Evolutionary conservation across 2,113 vertebrate genomes (phyloP).

Genomic region (Percina caprodes): DNA sequence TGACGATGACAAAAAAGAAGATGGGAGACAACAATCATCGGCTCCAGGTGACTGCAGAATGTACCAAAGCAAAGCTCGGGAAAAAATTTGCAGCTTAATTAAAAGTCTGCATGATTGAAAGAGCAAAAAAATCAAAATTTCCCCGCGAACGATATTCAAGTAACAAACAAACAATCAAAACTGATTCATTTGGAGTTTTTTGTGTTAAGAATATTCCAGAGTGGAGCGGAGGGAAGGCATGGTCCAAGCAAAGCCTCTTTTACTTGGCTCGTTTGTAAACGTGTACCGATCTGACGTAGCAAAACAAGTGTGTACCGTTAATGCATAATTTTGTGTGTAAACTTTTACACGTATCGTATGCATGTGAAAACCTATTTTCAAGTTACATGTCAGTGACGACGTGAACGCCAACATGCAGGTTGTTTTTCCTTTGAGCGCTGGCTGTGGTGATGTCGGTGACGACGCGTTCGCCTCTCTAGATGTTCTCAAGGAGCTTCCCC

Average conservation of each 20-base stretch:
- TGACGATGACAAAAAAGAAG: slow-evolving; percentile 30
- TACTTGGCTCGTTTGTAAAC: slow-evolving; percentile 66
- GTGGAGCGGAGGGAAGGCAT: slow-evolving; percentile 67
- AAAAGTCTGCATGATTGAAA: neutral
- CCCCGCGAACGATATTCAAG: slow-evolving; percentile 20
- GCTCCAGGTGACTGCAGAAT: slow-evolving; percentile 7
- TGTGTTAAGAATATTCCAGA: slow-evolving; percentile 45
- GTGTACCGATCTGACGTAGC: slow-evolving; percentile 13
- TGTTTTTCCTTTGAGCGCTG: neutral
- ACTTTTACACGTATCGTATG: slow-evolving; percentile 26
- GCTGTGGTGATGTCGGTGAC: neutral
- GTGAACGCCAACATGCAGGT: slow-evolving; percentile 44
- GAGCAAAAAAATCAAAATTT: slow-evolving; percentile 16
- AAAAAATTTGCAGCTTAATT: neutral
- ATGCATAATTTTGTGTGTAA: slow-evolving; percentile 63
- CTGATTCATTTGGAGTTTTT: neutral
- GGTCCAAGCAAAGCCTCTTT: slow-evolving; percentile 36
- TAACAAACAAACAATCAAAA: slow-evolving; percentile 4
- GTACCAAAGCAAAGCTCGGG: slow-evolving; percentile 17
- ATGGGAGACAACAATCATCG: neutral
- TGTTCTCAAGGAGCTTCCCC: slow-evolving; percentile 91
- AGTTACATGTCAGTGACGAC: slow-evolving; percentile 45
- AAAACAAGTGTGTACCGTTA: slow-evolving; percentile 14
- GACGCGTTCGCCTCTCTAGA: slow-evolving; percentile 72
- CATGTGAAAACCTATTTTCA: slow-evolving; percentile 46